Evolutionary conservation across 2,797 vertebrate genomes (phyloP), one percentile per base, ranked within the genome.

Genomic region (Saxicola maurus): DNA sequence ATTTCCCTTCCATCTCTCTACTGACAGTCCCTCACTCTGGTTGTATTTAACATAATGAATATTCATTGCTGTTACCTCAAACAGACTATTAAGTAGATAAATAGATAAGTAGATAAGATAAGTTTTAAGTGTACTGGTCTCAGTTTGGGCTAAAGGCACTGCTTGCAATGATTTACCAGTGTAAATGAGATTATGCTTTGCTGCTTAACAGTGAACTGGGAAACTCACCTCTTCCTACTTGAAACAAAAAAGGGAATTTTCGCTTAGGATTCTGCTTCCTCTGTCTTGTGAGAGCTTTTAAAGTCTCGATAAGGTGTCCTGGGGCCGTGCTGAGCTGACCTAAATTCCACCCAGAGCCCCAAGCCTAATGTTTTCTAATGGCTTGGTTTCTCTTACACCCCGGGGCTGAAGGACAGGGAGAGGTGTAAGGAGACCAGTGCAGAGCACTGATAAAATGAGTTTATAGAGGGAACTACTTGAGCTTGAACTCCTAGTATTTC

Each of bases 251-350:
- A 56, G 14, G n/a, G 11, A 9, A 6, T 55, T 66, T 82, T 73
- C 0, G 0, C 23, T 45, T 80, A 4, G 1, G 7, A 40, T 7
- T 71, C 40, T 82, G 4, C 45, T 91, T 59, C 27, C 21, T 62
- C 19, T 49, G 23, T 38, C 45, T 42, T 30, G 10, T 66, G 40
- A 38, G 37, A 62, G 5, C 23, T 30, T 31, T 52, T 28, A 3
- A 76, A 75, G 25, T 7, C 80, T 78, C 1, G 0, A 6, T 18
- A 24, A 33, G 0, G 0, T 31, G 33, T 71, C 49, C 65, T 56
- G 76, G 42, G 37, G 31, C 78, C 0, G 0, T 67, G 60, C 28
- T 75, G 51, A 53, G n/a, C 33, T 40, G 28, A 23, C 9, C n/a
- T 52, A 27, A 82, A 52, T 73, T 76, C 51, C 51, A 40, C 20